phyloP scores from a whole-genome alignment of 2,888 invertebrate genomes.

The Athrips mouffetella region DNA sequence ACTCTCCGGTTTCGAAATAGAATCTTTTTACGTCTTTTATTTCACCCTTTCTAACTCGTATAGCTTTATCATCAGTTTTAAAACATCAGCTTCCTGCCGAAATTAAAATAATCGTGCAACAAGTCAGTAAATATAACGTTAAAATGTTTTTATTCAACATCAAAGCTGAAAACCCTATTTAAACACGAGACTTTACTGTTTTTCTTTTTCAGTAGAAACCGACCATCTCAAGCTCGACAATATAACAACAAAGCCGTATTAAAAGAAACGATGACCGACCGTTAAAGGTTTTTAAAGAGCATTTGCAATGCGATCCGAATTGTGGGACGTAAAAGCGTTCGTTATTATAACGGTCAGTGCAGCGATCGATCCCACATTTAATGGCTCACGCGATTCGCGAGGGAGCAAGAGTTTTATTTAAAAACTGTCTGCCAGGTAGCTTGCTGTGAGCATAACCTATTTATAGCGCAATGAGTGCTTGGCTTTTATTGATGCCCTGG shows the following conservation, averaged over 20 bases:
- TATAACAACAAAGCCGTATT: slow-evolving; percentile 10
- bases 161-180: neutral
- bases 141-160: neutral
- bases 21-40: slow-evolving; percentile 11
- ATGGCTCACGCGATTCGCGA: slow-evolving; percentile 20
- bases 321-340: slow-evolving; percentile 19
- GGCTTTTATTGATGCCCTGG: slow-evolving; percentile 7
- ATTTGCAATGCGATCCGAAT: slow-evolving; percentile 19
- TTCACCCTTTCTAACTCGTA: neutral
- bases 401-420: slow-evolving; percentile 18
- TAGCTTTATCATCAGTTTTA: too few species aligned
- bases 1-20: slow-evolving; percentile 19
- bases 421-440: slow-evolving; percentile 17
- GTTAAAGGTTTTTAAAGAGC: slow-evolving; percentile 20
- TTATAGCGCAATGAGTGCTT: slow-evolving; percentile 14
- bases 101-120: neutral
- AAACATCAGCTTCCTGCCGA: neutral
- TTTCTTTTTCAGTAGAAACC: neutral
- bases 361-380: slow-evolving; percentile 21
- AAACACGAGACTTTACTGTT: neutral
- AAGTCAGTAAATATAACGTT: neutral
- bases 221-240: neutral
- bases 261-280: slow-evolving; percentile 11
- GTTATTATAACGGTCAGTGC: slow-evolving; percentile 23
- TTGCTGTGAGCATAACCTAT: slow-evolving; percentile 18